Evolutionary conservation across 1,140 invertebrate species (phyloP).

Genomic region (Eriosoma lanigerum): DNA sequence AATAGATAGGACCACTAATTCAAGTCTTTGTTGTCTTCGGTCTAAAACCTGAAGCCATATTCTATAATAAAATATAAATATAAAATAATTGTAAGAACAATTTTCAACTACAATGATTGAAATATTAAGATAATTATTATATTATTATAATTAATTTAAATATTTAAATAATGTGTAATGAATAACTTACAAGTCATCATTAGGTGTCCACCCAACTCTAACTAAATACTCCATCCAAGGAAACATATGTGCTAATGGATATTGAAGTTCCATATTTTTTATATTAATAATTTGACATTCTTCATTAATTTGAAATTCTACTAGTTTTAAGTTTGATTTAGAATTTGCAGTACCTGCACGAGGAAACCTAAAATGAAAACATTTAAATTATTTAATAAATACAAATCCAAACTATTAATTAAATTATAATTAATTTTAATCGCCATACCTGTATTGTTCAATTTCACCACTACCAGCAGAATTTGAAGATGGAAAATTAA

Average conservation of each 20-base stretch:
- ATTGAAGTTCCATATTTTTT: conserved; percentile 70
- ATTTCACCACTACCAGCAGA: conserved; percentile 71
- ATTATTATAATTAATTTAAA: too few species aligned
- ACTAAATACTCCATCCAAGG: conserved; percentile 93
- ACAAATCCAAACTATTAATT: background rate
- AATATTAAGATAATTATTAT: background rate
- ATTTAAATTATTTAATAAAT: background rate
- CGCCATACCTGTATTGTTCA: conserved; percentile 72
- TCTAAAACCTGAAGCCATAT: conserved; percentile 89
- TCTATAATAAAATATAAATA: conserved; percentile 61
- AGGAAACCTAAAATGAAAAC: conserved; percentile 71
- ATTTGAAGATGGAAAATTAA: conserved; percentile 81
- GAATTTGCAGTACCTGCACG: conserved; percentile 87
- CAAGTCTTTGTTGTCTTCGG: conserved; percentile 78
- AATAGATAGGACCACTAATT: conserved; percentile 72
- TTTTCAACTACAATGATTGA: background rate
- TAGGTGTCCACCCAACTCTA: conserved; percentile 88
- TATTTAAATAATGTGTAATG: background rate
- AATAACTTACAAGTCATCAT: conserved; percentile 79
- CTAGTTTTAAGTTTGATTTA: conserved; percentile 82
- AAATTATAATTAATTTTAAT: background rate
- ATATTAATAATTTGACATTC: conserved; percentile 68
- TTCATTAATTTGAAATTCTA: conserved; percentile 77
- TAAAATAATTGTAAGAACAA: conserved; percentile 26
- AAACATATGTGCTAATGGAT: conserved; percentile 75